phyloP scores from a whole-genome alignment of 2,888 invertebrate genomes.

The Aradus depressus region DNA sequence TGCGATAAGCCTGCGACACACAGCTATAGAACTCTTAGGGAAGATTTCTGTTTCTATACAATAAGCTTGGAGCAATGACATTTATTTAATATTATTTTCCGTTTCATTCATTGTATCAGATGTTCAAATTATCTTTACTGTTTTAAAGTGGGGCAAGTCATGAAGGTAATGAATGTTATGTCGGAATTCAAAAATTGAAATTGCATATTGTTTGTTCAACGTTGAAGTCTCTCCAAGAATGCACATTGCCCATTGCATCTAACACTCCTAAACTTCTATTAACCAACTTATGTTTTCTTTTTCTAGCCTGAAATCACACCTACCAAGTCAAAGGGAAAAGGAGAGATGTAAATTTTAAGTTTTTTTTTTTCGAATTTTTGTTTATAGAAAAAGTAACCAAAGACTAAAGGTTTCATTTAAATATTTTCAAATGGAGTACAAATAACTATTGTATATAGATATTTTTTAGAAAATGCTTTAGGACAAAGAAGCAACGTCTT shows the following conservation, averaged over 20 bases:
- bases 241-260: no score
- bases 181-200: no score
- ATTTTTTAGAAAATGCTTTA: conserved; percentile 11
- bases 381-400: conserved; percentile 24
- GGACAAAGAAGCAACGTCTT: background rate
- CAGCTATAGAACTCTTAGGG: no score
- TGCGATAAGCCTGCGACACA: no score
- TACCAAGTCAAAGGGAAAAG: conserved; percentile 6
- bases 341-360: conserved; percentile 13
- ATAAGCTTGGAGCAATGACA: no score
- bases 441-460: conserved; percentile 1
- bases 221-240: background rate
- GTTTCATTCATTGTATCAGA: no score
- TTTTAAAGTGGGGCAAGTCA: no score
- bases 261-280: no score
- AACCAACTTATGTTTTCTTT: conserved; percentile 20
- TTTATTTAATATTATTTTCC: no score
- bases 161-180: no score
- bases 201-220: background rate
- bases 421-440: conserved; percentile 29
- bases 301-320: conserved; percentile 21
- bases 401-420: conserved; percentile 29
- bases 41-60: no score
- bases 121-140: no score
- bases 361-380: conserved; percentile 17